Evolutionary conservation across 2,113 vertebrate species (phyloP).

Genomic region (Pelecanoides urinatrix): DNA sequence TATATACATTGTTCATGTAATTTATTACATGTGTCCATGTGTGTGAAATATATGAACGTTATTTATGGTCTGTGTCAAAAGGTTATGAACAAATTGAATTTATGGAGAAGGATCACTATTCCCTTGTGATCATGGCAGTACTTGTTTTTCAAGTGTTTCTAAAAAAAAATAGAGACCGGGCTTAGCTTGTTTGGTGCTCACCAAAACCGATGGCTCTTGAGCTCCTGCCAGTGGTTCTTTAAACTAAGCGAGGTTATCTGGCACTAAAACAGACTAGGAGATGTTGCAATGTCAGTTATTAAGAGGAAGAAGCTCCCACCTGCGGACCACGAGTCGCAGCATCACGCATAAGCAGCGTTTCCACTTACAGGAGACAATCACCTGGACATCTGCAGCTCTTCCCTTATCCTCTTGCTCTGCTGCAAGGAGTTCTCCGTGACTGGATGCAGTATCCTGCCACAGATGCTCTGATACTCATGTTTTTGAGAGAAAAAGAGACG

Average conservation of each 20-base stretch:
- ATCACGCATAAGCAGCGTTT: rapidly evolving
- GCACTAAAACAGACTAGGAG: background rate
- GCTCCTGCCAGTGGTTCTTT: background rate
- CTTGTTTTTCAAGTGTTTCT: background rate
- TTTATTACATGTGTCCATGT: background rate
- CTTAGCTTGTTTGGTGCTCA: background rate
- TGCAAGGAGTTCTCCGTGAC: background rate
- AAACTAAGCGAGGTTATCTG: background rate
- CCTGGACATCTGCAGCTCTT: background rate
- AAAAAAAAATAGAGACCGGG: background rate
- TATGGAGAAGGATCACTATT: background rate
- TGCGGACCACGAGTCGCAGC: background rate
- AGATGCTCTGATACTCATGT: background rate
- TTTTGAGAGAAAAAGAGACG: background rate
- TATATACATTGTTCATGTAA: background rate
- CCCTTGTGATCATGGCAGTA: background rate
- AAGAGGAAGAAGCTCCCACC: background rate
- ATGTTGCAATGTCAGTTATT: background rate
- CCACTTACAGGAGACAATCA: background rate
- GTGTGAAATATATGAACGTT: background rate
- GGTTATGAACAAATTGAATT: background rate
- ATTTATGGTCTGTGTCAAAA: background rate
- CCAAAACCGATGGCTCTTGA: background rate
- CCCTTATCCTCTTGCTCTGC: background rate
- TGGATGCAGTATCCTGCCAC: rapidly evolving